Evolutionary conservation across 2,888 invertebrate species (phyloP), one percentile per base, ranked within the genome.

Genomic region (Platycnemis pennipes): DNA sequence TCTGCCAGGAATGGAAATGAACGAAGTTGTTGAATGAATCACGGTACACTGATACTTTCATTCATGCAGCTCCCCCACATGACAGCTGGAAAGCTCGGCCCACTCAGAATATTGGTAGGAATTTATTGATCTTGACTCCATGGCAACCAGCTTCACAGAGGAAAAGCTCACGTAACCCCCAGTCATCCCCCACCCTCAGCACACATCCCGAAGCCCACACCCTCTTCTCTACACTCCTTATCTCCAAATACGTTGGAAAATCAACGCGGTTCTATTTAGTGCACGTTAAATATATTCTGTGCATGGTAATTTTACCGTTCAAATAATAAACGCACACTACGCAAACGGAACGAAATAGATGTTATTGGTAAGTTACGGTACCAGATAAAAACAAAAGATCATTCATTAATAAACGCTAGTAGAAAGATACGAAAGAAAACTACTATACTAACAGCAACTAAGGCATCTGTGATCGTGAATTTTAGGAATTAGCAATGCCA

Each of bases 51-150:
- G 26, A 37, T 85, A 46, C 88, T 94, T 94, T 94, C 95, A 95
- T 95, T 94, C 95, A 95, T 95, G 91, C 94, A 94, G 69, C 45
- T 94, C 94, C 37, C 94, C 94, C 91, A 88, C 94, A 88, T 94
- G 91, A 94, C 94, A 94, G 94, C 95, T 94, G 94, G 94, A 94
- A 89, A 94, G 94, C 94, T 94, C 95, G 94, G 94, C 95, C 95
- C 95, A 95, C 95, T 95, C 95, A 95, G 94, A 94, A 95, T 95
- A 94, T 94, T 94, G 94, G 94, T 87, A 89, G 94, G 69, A 94
- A 91, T 94, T 94, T 95, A 95, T 95, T 95, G 95, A 95, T 95
- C 95, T 95, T 94, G 94, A 56, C 56, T 85, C 89, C 91, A 77
- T 88, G 88, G 77, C 77, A 91, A 94, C 85, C 91, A 85, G 94